Conservation (phyloP, 2,113 vertebrate genomes). For the Crotalus viridis region DNA sequence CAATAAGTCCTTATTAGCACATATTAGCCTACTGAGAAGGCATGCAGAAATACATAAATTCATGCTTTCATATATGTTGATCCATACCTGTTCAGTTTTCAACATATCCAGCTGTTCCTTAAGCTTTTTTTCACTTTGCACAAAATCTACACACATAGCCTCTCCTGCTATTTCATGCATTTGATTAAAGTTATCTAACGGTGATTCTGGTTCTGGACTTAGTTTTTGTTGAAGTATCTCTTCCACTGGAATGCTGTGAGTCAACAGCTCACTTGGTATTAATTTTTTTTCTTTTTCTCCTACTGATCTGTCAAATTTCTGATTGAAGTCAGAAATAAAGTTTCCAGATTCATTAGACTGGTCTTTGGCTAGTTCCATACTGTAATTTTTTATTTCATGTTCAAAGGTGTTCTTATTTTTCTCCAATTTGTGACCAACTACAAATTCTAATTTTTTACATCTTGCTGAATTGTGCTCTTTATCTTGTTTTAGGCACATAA, state of each 20-base stretch:
- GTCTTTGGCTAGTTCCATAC: conserved; percentile 32
- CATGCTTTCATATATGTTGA: neutral
- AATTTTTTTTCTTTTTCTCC: conserved; percentile 57
- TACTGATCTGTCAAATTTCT: conserved; percentile 62
- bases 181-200: conserved; percentile 46
- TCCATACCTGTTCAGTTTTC: conserved; percentile 74
- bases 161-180: conserved; percentile 59
- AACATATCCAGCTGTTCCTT: conserved; percentile 72
- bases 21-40: neutral
- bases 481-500: conserved; percentile 71
- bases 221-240: conserved; percentile 62
- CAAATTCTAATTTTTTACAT: conserved; percentile 68
- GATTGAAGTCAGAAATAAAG: conserved; percentile 35
- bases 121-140: conserved; percentile 65
- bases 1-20: neutral
- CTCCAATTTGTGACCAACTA: conserved; percentile 45
- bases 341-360: conserved; percentile 33
- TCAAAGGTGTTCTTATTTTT: conserved; percentile 32
- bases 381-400: conserved; percentile 33
- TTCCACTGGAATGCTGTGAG: conserved; percentile 50
- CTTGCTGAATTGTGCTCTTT: conserved; percentile 66
- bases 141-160: conserved; percentile 34
- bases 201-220: conserved; percentile 52
- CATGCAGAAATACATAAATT: neutral
- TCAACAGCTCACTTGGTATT: conserved; percentile 56